phyloP scores from a whole-genome alignment of 2,113 vertebrate genomes.

The Vicugna pacos region DNA sequence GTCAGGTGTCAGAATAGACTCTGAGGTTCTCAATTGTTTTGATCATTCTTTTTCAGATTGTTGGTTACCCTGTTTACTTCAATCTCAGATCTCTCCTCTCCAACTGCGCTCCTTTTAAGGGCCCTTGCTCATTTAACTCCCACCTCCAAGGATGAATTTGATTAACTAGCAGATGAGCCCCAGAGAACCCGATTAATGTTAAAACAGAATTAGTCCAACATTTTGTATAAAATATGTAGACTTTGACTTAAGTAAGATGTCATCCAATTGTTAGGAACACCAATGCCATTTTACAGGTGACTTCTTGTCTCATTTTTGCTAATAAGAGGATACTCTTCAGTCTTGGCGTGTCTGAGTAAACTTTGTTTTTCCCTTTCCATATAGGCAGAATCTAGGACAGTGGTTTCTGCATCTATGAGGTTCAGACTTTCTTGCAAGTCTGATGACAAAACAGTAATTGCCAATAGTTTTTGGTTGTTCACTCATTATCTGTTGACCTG shows the following conservation, averaged over 20 bases:
- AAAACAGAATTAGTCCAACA: neutral
- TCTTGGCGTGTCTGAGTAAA: neutral
- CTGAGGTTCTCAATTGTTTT: neutral
- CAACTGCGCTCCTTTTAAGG: neutral
- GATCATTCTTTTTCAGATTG: neutral
- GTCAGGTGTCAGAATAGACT: neutral
- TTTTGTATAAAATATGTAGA: neutral
- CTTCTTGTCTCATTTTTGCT: neutral
- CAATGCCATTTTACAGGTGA: neutral
- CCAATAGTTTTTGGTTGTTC: neutral
- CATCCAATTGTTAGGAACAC: neutral
- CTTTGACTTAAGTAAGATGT: neutral
- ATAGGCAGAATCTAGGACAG: neutral
- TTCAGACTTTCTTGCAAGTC: constrained; percentile 1
- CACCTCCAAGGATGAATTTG: neutral
- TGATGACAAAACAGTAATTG: neutral
- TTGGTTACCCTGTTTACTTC: neutral
- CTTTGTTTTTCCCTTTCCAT: neutral
- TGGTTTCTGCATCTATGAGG: neutral
- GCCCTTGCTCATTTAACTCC: neutral
- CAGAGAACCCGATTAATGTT: neutral
- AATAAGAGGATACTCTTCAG: neutral
- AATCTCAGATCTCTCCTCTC: neutral
- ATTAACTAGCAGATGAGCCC: neutral
- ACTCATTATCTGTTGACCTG: neutral